Base-by-base conservation (phyloP, 2,113 vertebrate genomes). In the Cyphomyrus plagiostoma region DNA sequence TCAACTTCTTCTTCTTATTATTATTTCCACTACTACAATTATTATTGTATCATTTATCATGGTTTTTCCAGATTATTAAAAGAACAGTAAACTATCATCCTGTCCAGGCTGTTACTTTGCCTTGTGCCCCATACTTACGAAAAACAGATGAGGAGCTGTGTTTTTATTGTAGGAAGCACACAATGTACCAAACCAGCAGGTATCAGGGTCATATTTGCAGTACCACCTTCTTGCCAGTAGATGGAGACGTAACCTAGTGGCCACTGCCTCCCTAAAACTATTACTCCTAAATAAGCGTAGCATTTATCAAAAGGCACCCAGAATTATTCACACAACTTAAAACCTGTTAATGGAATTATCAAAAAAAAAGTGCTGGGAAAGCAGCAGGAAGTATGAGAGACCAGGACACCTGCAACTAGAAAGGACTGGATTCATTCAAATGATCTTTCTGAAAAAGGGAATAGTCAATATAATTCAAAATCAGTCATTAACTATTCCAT, bases 21-120 rank as follows among this genome's bases (percentile, higher is more conserved):
- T 6, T 6, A 56, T 56, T 56, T 21, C 52, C 52, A 56, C 17
- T 56, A 56, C 19, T 21, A 56, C 52, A 56, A 21, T 56, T 56
- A 21, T 6, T 56, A 21, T 56, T 56, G 52, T 56, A 56, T 56
- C 52, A 56, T 90, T 91, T 89, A 93, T 92, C 94, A 26, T 66
- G 58, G 9, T 26, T 26, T 66, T 66, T 66, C 92, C 92, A 39
- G 3, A 39, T 35, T 39, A 77, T 77, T 17, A 77, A 39, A 77
- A 39, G 1, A 17, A 77, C 5, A 39, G 30, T 19, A 39, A 19
- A 39, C 70, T 39, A 39, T 5, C 70, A 77, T 77, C 70, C 13
- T 77, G 70, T 39, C 3, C 70, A 17, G 30, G 35, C 30, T 77
- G 70, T 39, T 39, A 13, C 13, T 23, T 77, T 39, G 70, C 70